These are phyloP conservation scores for Amazona guildingii DNA, from an alignment of 2,113 vertebrate genomes.

Conservation along the genomic window DNA sequence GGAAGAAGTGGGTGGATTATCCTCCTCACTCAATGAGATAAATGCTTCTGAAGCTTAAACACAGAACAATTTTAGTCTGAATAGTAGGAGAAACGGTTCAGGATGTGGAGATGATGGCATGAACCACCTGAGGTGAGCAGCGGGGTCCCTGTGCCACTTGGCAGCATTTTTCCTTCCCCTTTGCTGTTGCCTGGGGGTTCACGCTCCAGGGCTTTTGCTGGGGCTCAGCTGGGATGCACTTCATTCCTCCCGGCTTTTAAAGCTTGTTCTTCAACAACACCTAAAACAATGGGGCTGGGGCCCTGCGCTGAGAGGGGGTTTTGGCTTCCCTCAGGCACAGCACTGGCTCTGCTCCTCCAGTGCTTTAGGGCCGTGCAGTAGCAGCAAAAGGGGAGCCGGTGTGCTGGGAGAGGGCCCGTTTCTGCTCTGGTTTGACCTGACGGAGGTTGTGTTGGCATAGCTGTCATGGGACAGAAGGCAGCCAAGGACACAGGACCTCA, in stretches of 20 bases:
- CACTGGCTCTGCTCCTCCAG: neutral
- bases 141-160: neutral
- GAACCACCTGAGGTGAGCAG: neutral
- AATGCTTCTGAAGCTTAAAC: constrained; percentile 61
- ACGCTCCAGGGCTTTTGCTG: rapidly evolving
- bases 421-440: neutral
- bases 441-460: rapidly evolving
- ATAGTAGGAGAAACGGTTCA: constrained; percentile 49
- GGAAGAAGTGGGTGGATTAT: constrained; percentile 69
- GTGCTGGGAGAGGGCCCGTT: neutral
- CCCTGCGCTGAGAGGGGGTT: rapidly evolving
- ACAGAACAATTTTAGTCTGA: constrained; percentile 60
- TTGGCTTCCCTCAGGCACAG: rapidly evolving
- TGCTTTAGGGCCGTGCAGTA: rapidly evolving
- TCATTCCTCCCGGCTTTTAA: neutral
- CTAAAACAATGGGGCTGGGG: rapidly evolving
- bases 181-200: neutral
- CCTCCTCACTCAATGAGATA: constrained; percentile 70
- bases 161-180: neutral
- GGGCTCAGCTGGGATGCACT: neutral
- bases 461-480: neutral
- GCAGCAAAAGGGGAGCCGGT: neutral
- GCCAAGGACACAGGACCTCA: neutral
- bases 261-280: neutral
- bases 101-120: neutral